These are phyloP conservation scores for Dryas iulia DNA, from an alignment of 1,140 invertebrate species.

Conservation along the genomic window DNA sequence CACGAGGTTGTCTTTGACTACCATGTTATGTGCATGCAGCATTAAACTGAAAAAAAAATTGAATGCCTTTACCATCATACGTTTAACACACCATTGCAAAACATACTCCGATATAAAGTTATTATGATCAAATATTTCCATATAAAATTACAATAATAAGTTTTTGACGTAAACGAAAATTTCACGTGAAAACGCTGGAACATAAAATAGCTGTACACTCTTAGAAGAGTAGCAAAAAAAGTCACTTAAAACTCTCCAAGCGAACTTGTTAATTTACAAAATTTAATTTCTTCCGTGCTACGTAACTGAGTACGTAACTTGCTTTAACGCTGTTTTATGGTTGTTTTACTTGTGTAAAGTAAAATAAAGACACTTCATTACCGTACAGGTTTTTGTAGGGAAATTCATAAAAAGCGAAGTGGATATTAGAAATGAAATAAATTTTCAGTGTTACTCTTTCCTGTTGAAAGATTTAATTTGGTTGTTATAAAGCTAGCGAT, in stretches of 20 bases:
- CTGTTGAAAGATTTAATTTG: not conserved
- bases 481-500: not conserved
- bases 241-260: not conserved
- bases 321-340: not conserved
- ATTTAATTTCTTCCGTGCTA: not conserved
- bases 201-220: not conserved
- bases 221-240: not conserved
- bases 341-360: not conserved
- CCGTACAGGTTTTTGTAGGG: not conserved
- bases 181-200: not conserved
- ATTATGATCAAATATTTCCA: too few species aligned
- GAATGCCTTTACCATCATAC: too few species aligned
- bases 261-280: constrained; percentile 1
- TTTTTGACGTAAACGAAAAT: not conserved
- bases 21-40: too few species aligned
- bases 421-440: not conserved
- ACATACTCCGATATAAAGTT: too few species aligned
- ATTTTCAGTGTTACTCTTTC: not conserved
- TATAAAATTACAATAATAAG: too few species aligned
- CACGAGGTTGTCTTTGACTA: too few species aligned
- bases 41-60: too few species aligned
- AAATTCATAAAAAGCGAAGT: not conserved
- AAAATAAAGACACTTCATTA: constrained; percentile 3
- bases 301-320: not conserved
- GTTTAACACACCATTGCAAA: too few species aligned